These are phyloP conservation scores for Amphilophus citrinellus DNA, from an alignment of 2,113 vertebrate species.

Conservation along the genomic window DNA sequence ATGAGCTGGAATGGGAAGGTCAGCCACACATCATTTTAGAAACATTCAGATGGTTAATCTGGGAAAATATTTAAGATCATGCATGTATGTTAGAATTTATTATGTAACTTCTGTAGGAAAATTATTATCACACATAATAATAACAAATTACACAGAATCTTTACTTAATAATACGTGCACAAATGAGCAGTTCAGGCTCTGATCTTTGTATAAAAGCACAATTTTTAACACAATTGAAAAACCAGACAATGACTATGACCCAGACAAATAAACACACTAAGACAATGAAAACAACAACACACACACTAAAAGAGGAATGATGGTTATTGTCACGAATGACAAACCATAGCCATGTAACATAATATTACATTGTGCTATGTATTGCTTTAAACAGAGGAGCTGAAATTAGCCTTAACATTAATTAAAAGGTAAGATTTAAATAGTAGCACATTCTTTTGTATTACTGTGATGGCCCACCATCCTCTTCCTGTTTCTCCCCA, in stretches of 20 bases:
- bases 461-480: accelerated
- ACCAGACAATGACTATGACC: neutral
- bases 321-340: neutral
- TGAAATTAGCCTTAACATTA: neutral
- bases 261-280: neutral
- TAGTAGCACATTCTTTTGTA: no score
- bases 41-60: neutral
- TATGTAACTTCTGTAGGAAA: neutral
- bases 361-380: neutral
- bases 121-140: neutral
- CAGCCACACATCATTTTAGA: conserved; percentile 43
- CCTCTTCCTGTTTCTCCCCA: neutral
- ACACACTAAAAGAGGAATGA: neutral
- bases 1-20: conserved; percentile 98
- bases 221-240: accelerated
- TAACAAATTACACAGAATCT: neutral
- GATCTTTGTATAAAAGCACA: neutral
- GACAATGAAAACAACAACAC: neutral
- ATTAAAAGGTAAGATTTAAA: neutral
- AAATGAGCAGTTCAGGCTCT: no score
- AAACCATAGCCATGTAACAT: neutral
- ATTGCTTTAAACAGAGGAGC: neutral
- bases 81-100: neutral
- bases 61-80: neutral
- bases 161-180: neutral